A percentile compares a stretch with the other conserved stretches of the same genome.
Conservation (phyloP, 2,113 vertebrate species). For the Sturnus vulgaris region DNA sequence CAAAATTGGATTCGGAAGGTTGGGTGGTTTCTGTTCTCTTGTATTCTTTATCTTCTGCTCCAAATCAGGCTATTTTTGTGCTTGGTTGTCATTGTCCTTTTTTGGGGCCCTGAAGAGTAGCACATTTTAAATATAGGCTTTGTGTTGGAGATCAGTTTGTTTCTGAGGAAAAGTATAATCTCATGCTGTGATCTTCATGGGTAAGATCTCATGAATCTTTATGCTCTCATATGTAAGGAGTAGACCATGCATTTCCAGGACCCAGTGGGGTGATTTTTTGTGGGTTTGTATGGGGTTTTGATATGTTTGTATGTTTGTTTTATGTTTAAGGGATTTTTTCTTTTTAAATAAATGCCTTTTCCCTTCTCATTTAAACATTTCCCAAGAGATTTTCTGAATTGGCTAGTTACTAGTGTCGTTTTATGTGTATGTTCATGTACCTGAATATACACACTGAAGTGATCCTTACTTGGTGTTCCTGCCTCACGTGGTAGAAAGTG, state of each 20-base stretch:
- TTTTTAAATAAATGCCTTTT: not conserved
- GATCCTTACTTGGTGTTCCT: not conserved
- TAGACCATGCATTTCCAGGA: not conserved
- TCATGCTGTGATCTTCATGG: not conserved
- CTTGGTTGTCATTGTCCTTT: not conserved
- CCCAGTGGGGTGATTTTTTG: not conserved
- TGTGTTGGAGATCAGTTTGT: not conserved
- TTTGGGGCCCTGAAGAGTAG: not conserved
- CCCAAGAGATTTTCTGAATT: not conserved
- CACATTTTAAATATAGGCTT: not conserved
- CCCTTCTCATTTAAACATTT: not conserved
- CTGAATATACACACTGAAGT: not conserved
- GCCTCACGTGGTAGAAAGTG: not conserved
- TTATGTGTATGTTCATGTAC: not conserved
- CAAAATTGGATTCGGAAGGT: not conserved
- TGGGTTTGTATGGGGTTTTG: not conserved
- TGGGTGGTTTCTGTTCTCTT: not conserved
- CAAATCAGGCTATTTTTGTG: not conserved
- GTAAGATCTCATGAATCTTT: not conserved
- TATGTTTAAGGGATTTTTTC: not conserved
- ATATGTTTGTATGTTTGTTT: not conserved
- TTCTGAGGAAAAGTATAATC: not conserved
- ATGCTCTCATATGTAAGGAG: not conserved
- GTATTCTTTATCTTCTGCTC: not conserved
- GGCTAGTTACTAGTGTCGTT: not conserved